phyloP scores from a whole-genome alignment of 2,113 vertebrate genomes.

The Oreotragus oreotragus region DNA sequence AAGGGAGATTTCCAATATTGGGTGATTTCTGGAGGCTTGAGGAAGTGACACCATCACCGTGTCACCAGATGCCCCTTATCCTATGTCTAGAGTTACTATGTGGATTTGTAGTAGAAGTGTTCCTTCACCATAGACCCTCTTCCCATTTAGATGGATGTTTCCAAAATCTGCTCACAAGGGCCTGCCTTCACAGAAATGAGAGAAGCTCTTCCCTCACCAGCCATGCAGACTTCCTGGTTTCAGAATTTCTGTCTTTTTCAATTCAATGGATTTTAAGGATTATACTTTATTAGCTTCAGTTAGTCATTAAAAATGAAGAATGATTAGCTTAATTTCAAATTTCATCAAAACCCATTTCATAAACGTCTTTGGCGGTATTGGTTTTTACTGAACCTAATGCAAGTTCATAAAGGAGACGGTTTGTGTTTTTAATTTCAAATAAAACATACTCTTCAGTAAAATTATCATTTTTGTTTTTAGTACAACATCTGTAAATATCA shows the following conservation, averaged over 20 bases:
- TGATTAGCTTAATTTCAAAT: background rate
- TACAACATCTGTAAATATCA: background rate
- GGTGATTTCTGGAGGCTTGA: background rate
- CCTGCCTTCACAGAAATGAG: background rate
- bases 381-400: background rate
- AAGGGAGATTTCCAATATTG: background rate
- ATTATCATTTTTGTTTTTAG: background rate
- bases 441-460: slow-evolving; percentile 8
- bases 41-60: background rate
- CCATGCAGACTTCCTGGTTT: background rate
- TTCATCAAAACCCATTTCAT: background rate
- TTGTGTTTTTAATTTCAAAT: slow-evolving; percentile 22
- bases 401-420: background rate
- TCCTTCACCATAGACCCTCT: background rate
- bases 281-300: background rate
- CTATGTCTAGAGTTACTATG: background rate
- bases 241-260: background rate
- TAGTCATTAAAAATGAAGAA: background rate
- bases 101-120: background rate
- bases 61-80: background rate
- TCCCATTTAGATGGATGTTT: background rate
- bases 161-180: background rate
- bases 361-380: background rate
- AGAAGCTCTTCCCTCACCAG: background rate
- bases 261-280: background rate